phyloP scores from a whole-genome alignment of 2,888 invertebrate genomes.

The Drosophila atroscutellata region DNA sequence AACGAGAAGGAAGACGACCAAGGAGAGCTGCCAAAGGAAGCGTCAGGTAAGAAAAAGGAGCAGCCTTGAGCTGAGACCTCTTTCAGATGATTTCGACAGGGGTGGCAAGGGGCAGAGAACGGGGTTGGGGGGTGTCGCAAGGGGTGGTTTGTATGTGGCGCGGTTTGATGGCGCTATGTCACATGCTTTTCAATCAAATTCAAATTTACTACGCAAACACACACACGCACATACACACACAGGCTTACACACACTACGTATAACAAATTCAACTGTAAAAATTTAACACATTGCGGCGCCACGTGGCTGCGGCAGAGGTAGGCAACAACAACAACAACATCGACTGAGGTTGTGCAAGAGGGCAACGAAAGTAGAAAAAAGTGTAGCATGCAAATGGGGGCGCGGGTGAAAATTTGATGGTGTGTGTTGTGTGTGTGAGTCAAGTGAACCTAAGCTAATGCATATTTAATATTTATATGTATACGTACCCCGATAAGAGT shows the following conservation, averaged over 20 bases:
- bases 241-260: conserved; percentile 29
- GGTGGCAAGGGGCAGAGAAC: not conserved
- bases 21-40: conserved; percentile 43
- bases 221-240: conserved; percentile 20
- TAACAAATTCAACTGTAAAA: conserved; percentile 82
- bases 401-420: conserved; percentile 25
- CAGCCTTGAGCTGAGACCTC: conserved; percentile 32
- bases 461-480: conserved; percentile 74
- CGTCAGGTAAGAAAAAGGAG: conserved; percentile 51
- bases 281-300: conserved; percentile 81
- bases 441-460: conserved; percentile 62
- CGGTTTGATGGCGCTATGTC: conserved; percentile 58
- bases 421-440: conserved; percentile 6
- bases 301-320: conserved; percentile 49
- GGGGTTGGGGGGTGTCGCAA: not conserved
- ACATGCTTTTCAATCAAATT: conserved; percentile 81
- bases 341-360: conserved; percentile 27
- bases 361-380: conserved; percentile 44
- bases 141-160: conserved; percentile 2
- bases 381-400: conserved; percentile 67
- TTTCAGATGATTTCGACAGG: conserved; percentile 16
- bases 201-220: conserved; percentile 74
- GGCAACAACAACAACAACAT: not conserved
- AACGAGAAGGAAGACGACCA: not conserved
- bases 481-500: conserved; percentile 23